These are phyloP conservation scores for Atherinomorus stipes DNA, from an alignment of 2,113 vertebrate genomes.

Conservation along the genomic window DNA sequence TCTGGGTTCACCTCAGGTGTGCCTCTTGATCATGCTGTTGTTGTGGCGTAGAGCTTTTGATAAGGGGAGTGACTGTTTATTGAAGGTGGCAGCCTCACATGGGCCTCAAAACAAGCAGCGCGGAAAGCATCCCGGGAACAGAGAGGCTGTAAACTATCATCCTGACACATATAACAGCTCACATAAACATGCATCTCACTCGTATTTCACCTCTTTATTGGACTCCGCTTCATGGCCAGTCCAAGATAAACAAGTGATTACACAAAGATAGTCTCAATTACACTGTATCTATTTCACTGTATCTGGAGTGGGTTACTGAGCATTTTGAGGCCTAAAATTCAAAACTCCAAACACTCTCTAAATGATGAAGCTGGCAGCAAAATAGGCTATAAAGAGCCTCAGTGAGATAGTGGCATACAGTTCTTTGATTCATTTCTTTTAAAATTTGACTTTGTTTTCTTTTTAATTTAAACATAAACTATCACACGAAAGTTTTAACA, in stretches of 20 bases:
- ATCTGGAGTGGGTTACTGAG: slow-evolving; percentile 47
- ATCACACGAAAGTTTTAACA: not conserved
- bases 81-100: slow-evolving; percentile 64
- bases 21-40: slow-evolving; percentile 67
- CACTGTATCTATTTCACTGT: slow-evolving; percentile 31
- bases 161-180: slow-evolving; percentile 57
- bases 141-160: slow-evolving; percentile 63
- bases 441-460: slow-evolving; percentile 22
- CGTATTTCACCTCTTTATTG: slow-evolving; percentile 72
- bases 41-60: slow-evolving; percentile 58
- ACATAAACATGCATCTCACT: slow-evolving; percentile 65
- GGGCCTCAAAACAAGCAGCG: slow-evolving; percentile 54
- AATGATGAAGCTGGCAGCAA: slow-evolving; percentile 46
- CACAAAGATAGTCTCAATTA: slow-evolving; percentile 50
- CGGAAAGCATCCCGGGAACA: slow-evolving; percentile 62
- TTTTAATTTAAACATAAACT: not conserved
- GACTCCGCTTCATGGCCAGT: slow-evolving; percentile 35
- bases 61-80: slow-evolving; percentile 72
- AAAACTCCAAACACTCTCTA: slow-evolving; percentile 49
- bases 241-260: slow-evolving; percentile 61
- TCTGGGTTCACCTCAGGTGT: slow-evolving; percentile 75
- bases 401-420: slow-evolving; percentile 35
- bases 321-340: slow-evolving; percentile 61
- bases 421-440: slow-evolving; percentile 35
- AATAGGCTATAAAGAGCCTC: slow-evolving; percentile 16